Evolutionary conservation across 2,797 vertebrate species (phyloP), one percentile per base, ranked within the genome.

Genomic region (Urosaurus nigricauda): DNA sequence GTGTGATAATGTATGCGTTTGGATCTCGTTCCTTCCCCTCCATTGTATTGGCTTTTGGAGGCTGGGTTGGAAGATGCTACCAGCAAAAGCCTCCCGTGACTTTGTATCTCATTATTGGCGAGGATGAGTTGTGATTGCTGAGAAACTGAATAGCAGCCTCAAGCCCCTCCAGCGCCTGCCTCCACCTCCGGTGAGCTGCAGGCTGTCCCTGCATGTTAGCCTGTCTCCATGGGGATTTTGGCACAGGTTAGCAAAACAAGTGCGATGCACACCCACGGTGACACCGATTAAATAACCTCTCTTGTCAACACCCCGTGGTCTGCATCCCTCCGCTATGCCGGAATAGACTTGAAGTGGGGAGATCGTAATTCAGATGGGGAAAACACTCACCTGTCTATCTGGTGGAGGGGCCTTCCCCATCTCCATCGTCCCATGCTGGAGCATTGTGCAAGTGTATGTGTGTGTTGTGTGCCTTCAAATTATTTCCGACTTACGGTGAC

Each of bases 151-250:
- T 75, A 40, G n/a, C 40, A 83, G 80, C 80, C 35, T 7, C 5
- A 37, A 35, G 8, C 4, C 1, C 8, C 1, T 16, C 83, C 37
- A 29, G 26, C 1, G n/a, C 32, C 17, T 35, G 0, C 88, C 53
- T 37, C 37, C 1, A 35, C 40, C 32, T 63, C 56, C 29, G 83
- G 87, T n/a, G 3, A 74, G 83, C 56, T 37, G 83, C 71, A 37
- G 2, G 77, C 83, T 89, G 83, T 40, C 68, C 75, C 83, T 89
- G 13, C 75, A 58, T 65, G 83, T 81, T 80, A 80, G n/a, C 83
- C 83, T 5, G 78, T 89, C 78, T 85, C 88, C 88, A 81, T 85
- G 68, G 88, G 83, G 83, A 89, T 74, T 74, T 74, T 85, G 88
- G 88, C 88, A 75, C 65, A 80, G 9, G 68, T 85, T 89, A 85